Evolutionary conservation across 2,888 invertebrate species (phyloP), one percentile per base, ranked within the genome.

Genomic region (Epiblema foenella): DNA sequence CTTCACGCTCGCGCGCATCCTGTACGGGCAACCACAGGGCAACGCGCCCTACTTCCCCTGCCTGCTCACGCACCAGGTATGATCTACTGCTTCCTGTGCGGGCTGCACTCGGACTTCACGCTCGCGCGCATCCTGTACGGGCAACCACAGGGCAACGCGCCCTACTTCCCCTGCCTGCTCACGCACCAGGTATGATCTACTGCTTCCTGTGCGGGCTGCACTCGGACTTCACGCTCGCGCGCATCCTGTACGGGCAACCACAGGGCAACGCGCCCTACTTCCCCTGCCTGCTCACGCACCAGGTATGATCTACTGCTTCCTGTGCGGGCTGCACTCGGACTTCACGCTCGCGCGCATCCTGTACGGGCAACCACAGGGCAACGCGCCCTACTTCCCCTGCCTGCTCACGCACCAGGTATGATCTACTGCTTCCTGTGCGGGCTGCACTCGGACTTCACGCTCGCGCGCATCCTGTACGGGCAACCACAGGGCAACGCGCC

Each of bases 391-490:
- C 89, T 95, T 95, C 89, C 95, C 24, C 24, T 24, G 24, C 4
- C 24, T 98, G 97, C 89, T 98, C 98, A n/a, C n/a, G n/a, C n/a
- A n/a, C n/a, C n/a, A n/a, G n/a, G n/a, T n/a, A n/a, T n/a, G 66
- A 97, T 97, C 79, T 98, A 97, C 89, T 98, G 98, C 86, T 98
- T 97, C 92, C 94, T 98, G 75, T 98, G 98, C 90, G 97, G 97
- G 56, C 94, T 97, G 77, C 97, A 98, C 91, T 97, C 97, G 60
- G 97, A 98, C 93, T 94, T 97, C 84, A 97, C 97, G 73, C 91
- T 98, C 75, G 97, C 98, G 77, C 94, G 97, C 78, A 96, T 97
- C 39, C 92, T 98, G 74, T 97, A 97, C 91, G 95, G 95, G 17
- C 95, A 95, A 87, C 95, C 96, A 86, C 95, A 95, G 88, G 95